A percentile compares a stretch with the other conserved stretches of the same genome.
phyloP scores from a whole-genome alignment of 2,113 vertebrate genomes.

The Pelodiscus sinensis region DNA sequence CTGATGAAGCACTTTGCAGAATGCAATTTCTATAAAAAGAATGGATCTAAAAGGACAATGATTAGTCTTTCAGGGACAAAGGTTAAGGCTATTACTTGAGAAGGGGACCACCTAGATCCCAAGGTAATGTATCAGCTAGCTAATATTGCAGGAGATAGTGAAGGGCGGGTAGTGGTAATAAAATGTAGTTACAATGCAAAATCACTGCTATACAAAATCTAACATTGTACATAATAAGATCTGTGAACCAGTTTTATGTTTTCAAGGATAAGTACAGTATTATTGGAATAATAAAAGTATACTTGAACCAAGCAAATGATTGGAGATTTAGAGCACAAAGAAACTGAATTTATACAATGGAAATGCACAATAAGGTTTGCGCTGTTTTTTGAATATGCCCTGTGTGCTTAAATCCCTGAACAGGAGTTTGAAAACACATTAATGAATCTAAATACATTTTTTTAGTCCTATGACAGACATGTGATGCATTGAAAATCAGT shows the following conservation, averaged over 20 bases:
- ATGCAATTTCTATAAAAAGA: conserved; percentile 31
- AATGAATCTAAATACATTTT: conserved; percentile 24
- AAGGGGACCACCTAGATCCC: conserved; percentile 2
- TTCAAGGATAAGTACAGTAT: conserved; percentile 39
- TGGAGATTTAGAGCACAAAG: conserved; percentile 8
- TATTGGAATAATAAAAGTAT: conserved; percentile 25
- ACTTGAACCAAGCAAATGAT: conserved; percentile 24
- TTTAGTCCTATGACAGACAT: neutral
- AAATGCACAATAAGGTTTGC: neutral
- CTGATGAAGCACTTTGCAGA: neutral
- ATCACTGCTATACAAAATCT: neutral
- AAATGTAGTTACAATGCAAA: conserved; percentile 23
- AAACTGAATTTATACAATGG: conserved; percentile 45
- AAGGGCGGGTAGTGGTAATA: neutral
- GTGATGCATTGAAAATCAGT: conserved; percentile 6
- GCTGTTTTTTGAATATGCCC: conserved; percentile 8
- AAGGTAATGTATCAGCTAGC: conserved; percentile 24
- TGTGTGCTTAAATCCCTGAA: conserved; percentile 30
- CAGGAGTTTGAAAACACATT: conserved; percentile 36
- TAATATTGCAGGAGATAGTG: conserved; percentile 27
- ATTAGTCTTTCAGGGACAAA: conserved; percentile 8
- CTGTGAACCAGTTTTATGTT: neutral
- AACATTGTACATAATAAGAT: neutral
- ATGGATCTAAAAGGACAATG: neutral
- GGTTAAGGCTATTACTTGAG: conserved; percentile 41